A percentile compares a stretch with the other conserved stretches of the same genome.
Conservation (phyloP, 2,113 vertebrate genomes). For the Serinus canaria region DNA sequence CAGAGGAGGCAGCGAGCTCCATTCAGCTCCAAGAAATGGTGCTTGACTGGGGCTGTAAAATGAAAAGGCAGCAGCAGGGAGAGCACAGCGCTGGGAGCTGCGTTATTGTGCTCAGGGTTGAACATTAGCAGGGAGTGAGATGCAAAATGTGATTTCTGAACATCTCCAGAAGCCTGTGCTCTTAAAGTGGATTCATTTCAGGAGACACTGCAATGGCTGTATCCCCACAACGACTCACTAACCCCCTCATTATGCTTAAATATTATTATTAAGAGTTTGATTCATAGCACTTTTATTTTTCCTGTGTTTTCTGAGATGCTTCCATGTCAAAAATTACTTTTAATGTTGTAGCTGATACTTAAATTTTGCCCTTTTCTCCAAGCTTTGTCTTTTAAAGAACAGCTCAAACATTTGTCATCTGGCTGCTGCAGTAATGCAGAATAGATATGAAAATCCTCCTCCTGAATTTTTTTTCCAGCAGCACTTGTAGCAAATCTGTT, state of each 20-base stretch:
- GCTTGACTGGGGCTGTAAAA: neutral
- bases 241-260: neutral
- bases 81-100: neutral
- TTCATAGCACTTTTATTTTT: neutral
- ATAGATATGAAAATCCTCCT: neutral
- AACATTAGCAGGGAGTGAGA: neutral
- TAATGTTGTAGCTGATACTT: neutral
- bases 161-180: neutral
- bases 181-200: neutral
- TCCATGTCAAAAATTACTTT: neutral
- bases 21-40: neutral
- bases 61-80: neutral
- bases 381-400: neutral
- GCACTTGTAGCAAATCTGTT: neutral
- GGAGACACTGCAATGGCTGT: neutral
- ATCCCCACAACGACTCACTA: neutral
- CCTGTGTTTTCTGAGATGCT: neutral
- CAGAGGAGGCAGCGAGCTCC: neutral
- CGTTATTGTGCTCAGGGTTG: neutral
- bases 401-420: neutral
- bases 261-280: neutral
- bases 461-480: neutral
- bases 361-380: neutral
- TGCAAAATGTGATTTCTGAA: neutral
- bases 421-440: neutral